These are phyloP conservation scores for Colostygia pectinataria DNA, from an alignment of 2,888 invertebrate species.

Conservation along the genomic window DNA sequence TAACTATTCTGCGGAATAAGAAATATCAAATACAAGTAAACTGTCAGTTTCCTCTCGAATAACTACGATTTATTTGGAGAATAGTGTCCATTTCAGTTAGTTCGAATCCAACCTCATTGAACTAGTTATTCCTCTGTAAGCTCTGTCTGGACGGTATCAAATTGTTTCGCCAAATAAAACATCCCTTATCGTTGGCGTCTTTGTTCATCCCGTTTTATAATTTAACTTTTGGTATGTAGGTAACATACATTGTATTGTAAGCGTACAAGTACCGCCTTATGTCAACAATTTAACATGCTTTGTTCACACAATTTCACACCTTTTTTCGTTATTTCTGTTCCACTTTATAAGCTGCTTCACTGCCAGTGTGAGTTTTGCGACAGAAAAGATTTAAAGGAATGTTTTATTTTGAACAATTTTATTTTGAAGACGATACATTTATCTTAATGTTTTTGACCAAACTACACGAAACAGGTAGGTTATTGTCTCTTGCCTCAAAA, in stretches of 20 bases:
- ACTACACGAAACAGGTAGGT: too few relatives aligned
- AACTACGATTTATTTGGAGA: too few relatives aligned
- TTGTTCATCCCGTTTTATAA: constrained; percentile 48
- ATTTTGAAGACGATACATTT: too few relatives aligned
- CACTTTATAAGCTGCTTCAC: constrained; percentile 43
- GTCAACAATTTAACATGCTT: constrained; percentile 43
- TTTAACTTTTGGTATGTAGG: too few relatives aligned
- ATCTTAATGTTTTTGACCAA: too few relatives aligned
- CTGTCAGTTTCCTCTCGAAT: too few relatives aligned
- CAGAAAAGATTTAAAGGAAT: background rate
- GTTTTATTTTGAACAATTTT: constrained; percentile 38
- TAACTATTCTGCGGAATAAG: too few relatives aligned
- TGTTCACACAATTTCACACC: constrained; percentile 46
- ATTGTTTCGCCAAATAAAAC: constrained; percentile 54
- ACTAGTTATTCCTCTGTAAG: background rate
- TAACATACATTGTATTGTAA: constrained; percentile 46
- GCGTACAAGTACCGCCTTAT: constrained; percentile 46
- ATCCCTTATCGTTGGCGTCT: constrained; percentile 41
- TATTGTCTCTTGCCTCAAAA: too few relatives aligned
- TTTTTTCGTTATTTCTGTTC: too few relatives aligned
- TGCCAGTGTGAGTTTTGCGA: background rate
- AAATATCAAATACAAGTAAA: too few relatives aligned
- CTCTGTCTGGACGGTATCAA: constrained; percentile 34
- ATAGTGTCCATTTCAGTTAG: too few relatives aligned
- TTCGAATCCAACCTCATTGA: too few relatives aligned